Conservation (phyloP, 2,888 invertebrate genomes). For the Tupiocoris notatus region DNA sequence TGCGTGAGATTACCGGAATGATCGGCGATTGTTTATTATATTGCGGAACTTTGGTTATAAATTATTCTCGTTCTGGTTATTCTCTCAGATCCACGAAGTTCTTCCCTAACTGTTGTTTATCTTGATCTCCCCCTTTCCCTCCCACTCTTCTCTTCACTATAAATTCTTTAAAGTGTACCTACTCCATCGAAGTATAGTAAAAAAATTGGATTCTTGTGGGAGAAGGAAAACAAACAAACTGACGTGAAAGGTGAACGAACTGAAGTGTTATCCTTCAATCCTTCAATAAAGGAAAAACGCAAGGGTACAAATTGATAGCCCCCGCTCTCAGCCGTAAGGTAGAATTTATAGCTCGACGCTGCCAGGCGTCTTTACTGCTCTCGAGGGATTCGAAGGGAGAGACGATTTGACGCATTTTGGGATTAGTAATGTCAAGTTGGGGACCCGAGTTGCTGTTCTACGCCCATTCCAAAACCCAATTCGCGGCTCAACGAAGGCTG, state of each 20-base stretch:
- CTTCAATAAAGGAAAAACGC: neutral
- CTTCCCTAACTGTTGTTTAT: no score
- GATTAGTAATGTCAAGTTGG: constrained; percentile 2
- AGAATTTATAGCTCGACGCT: neutral
- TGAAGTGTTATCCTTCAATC: neutral
- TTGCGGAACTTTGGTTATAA: no score
- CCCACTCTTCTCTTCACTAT: no score
- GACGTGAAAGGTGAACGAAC: neutral
- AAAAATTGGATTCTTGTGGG: no score
- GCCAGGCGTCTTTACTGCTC: neutral
- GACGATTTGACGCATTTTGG: neutral
- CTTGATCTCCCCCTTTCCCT: no score
- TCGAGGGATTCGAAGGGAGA: neutral
- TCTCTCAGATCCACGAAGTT: no score
- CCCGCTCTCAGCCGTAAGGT: neutral
- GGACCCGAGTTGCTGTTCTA: neutral
- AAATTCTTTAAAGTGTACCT: no score
- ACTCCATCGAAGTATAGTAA: no score
- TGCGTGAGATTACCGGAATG: no score
- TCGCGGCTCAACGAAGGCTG: neutral
- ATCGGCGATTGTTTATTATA: no score
- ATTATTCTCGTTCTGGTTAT: no score
- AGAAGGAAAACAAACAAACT: neutral
- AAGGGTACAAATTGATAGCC: neutral
- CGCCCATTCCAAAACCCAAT: neutral